Percentiles rank a stretch among this genome's conserved stretches.
phyloP scores from a whole-genome alignment of 2,888 invertebrate genomes.

The Nomada ruficornis region DNA sequence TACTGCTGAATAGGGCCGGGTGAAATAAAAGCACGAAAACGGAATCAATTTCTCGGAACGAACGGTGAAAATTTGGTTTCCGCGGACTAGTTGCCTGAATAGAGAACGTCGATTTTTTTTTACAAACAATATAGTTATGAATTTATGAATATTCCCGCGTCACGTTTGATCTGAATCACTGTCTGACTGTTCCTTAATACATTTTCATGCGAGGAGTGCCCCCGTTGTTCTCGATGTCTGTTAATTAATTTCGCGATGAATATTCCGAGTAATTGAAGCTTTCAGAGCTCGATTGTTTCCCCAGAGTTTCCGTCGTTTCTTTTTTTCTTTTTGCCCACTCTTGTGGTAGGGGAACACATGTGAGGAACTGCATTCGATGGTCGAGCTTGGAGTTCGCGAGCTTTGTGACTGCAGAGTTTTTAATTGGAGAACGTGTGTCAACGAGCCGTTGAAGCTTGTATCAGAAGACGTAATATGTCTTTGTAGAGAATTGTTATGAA shows the following conservation, averaged over 20 bases:
- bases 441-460: constrained; percentile 18
- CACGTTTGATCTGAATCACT: neutral
- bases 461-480: neutral
- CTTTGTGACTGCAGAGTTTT: constrained; percentile 14
- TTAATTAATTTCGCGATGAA: constrained; percentile 51
- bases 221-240: constrained; percentile 12
- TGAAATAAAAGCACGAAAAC: neutral
- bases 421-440: constrained; percentile 31
- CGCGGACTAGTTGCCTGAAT: too few species aligned
- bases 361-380: constrained; percentile 3
- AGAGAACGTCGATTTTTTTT: constrained; percentile 2
- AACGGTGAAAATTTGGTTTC: constrained; percentile 5
- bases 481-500: neutral
- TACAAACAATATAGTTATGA: constrained; percentile 18
- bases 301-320: constrained; percentile 4
- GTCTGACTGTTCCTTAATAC: constrained; percentile 16
- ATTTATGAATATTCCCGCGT: neutral
- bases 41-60: constrained; percentile 12
- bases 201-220: constrained; percentile 32
- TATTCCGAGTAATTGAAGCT: constrained; percentile 40
- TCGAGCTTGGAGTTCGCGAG: neutral
- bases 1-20: neutral
- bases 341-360: neutral
- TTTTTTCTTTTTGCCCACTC: neutral
- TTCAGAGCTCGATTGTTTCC: neutral